These are phyloP conservation scores for Hirundo rustica DNA, from an alignment of 2,797 vertebrate species.

Conservation along the genomic window DNA sequence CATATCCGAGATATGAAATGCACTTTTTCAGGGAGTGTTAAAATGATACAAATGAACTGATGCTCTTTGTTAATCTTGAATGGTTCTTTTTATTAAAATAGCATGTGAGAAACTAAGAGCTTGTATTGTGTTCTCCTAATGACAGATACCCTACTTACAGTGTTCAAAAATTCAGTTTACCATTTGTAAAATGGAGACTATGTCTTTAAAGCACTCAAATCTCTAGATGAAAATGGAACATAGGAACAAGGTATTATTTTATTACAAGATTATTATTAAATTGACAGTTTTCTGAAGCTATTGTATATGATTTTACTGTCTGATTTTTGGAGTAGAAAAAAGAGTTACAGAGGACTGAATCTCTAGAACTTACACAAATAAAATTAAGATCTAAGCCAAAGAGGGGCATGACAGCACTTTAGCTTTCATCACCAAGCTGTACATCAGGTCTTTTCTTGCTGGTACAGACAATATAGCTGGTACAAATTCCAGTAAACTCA, in stretches of 20 bases:
- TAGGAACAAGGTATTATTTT: neutral
- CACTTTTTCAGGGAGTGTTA: neutral
- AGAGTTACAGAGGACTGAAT: neutral
- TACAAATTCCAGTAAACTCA: neutral
- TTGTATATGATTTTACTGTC: neutral
- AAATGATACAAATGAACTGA: neutral
- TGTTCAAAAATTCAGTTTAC: constrained; percentile 13
- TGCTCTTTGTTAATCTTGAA: neutral
- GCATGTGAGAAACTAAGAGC: constrained; percentile 1
- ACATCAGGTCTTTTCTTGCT: neutral
- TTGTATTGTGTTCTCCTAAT: neutral
- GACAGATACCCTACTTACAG: neutral
- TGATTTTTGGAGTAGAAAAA: neutral
- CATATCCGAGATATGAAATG: neutral
- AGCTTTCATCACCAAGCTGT: neutral
- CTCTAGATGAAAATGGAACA: neutral
- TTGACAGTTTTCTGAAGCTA: constrained; percentile 39
- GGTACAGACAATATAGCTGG: neutral
- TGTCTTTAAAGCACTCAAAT: neutral
- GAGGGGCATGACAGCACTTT: neutral
- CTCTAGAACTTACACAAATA: constrained; percentile 1
- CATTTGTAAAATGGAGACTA: neutral
- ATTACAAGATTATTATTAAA: neutral
- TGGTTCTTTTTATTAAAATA: constrained; percentile 14
- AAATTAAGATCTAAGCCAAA: neutral